These are phyloP conservation scores for Tipula vernalis DNA, from an alignment of 2,888 invertebrate species.

Conservation along the genomic window DNA sequence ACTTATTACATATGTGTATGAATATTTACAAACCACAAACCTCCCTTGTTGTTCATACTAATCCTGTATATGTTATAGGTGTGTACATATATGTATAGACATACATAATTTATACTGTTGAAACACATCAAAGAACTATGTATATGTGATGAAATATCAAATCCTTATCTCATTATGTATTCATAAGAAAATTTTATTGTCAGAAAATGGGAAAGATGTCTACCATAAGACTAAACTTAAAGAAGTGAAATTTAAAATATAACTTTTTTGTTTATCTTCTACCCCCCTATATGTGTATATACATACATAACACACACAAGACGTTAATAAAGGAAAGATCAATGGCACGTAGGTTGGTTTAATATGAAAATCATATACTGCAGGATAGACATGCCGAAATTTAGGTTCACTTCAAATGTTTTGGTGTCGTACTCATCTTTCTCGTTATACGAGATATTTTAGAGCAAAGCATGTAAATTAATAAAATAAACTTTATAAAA, in stretches of 20 bases:
- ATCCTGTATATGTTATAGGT: neutral
- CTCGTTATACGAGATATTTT: neutral
- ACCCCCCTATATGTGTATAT: neutral
- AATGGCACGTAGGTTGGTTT: neutral
- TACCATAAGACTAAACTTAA: neutral
- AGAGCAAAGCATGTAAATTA: too few relatives aligned
- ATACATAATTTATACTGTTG: neutral
- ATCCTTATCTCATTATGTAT: neutral
- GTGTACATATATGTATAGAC: neutral
- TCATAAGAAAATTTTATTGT: neutral
- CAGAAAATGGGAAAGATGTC: neutral
- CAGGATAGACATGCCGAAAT: neutral
- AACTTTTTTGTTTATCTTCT: neutral
- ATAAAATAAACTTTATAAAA: neutral
- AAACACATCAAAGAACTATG: neutral
- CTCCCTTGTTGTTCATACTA: neutral
- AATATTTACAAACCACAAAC: neutral
- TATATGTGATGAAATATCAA: neutral
- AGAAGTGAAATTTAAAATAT: neutral
- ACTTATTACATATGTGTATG: neutral
- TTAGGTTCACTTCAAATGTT: neutral
- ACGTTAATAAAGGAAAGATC: neutral
- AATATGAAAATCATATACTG: neutral
- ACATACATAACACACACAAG: too few relatives aligned
- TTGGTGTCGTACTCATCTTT: neutral